Evolutionary conservation across 2,797 vertebrate species (phyloP).

Genomic region (Chaunax sp.): DNA sequence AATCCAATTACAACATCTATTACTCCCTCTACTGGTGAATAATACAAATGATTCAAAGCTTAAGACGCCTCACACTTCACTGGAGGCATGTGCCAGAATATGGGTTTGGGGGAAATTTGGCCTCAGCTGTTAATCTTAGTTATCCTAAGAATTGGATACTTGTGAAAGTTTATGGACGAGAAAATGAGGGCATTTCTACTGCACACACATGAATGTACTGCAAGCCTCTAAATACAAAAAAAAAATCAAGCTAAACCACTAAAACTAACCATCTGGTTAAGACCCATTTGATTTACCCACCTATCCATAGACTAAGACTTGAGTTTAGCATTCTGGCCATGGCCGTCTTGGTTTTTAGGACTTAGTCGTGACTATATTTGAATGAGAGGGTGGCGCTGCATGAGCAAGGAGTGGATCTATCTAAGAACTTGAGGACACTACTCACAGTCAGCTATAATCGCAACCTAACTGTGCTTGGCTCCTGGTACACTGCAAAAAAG

Average conservation of each 20-base stretch:
- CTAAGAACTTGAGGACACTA: too few relatives aligned
- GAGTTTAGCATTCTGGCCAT: background rate
- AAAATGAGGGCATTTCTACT: too few relatives aligned
- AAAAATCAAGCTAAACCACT: background rate
- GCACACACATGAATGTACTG: background rate
- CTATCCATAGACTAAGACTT: background rate
- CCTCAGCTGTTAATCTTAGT: conserved; percentile 18
- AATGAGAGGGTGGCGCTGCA: background rate
- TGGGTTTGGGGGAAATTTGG: conserved; percentile 1
- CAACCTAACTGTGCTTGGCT: too few relatives aligned
- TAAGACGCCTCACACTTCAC: conserved; percentile 42
- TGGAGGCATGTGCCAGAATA: conserved; percentile 9
- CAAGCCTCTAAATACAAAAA: background rate
- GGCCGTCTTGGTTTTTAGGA: too few relatives aligned
- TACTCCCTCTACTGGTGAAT: conserved; percentile 67
- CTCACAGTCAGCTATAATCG: too few relatives aligned
- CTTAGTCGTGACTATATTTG: background rate
- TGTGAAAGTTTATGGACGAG: too few relatives aligned
- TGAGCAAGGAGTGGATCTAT: too few relatives aligned
- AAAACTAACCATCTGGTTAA: conserved; percentile 3
- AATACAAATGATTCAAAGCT: conserved; percentile 44
- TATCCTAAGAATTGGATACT: conserved; percentile 11
- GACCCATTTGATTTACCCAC: background rate
- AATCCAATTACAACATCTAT: conserved; percentile 64
- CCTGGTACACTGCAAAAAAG: too few relatives aligned